A percentile compares a stretch with the other conserved stretches of the same genome.
Conservation (phyloP, 1,140 invertebrate species). For the Battus philenor region DNA sequence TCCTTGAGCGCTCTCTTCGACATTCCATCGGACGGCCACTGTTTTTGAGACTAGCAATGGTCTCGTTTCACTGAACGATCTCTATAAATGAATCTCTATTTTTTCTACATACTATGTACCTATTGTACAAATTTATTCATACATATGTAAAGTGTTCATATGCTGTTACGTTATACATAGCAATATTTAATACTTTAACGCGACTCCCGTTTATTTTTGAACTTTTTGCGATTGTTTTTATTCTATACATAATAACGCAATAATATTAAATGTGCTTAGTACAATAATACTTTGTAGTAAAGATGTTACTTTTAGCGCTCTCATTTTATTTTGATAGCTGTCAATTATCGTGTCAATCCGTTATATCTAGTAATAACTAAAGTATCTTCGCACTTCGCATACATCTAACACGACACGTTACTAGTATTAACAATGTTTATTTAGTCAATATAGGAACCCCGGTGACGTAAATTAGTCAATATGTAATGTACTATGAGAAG, state of each 20-base stretch:
- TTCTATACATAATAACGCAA: constrained; percentile 13
- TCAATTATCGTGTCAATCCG: constrained; percentile 71
- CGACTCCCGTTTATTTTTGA: constrained; percentile 12
- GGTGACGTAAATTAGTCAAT: not conserved
- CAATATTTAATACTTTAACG: constrained; percentile 23
- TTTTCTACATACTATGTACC: constrained; percentile 72
- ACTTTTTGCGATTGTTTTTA: constrained; percentile 17
- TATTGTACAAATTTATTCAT: constrained; percentile 71
- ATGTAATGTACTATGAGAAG: constrained; percentile 3
- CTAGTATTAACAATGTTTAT: constrained; percentile 19
- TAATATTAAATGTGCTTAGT: constrained; percentile 27
- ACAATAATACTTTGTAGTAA: constrained; percentile 23
- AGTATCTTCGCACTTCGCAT: constrained; percentile 22
- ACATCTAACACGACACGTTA: constrained; percentile 17
- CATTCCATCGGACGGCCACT: not conserved
- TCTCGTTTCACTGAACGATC: constrained; percentile 70
- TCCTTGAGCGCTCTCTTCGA: not conserved
- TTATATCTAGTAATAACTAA: constrained; percentile 31
- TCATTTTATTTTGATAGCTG: constrained; percentile 50
- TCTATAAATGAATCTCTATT: constrained; percentile 74
- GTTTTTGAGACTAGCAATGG: constrained; percentile 47
- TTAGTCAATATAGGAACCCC: constrained; percentile 13
- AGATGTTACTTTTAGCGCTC: constrained; percentile 6
- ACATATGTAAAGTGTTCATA: constrained; percentile 68
- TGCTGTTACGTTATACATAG: constrained; percentile 53